Conservation (phyloP, 1,140 invertebrate genomes). For the Gonatopus flavifemur region DNA sequence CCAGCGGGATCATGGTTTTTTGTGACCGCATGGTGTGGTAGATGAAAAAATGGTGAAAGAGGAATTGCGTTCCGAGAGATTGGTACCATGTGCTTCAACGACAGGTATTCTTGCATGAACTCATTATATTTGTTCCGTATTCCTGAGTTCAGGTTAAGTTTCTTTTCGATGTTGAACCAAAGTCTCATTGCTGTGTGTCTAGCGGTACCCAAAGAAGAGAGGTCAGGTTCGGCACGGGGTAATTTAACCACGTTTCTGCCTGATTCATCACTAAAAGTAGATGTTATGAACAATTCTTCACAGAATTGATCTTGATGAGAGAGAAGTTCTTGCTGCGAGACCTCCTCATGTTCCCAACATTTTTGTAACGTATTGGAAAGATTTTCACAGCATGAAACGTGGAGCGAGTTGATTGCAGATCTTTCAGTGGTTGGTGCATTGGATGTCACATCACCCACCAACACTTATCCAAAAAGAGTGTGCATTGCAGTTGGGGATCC, state of each 20-base stretch:
- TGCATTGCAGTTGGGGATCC: too few species aligned
- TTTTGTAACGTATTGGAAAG: neutral
- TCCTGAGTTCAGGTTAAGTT: constrained; percentile 8
- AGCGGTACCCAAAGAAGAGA: neutral
- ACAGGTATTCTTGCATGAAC: constrained; percentile 36
- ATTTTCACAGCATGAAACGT: too few species aligned
- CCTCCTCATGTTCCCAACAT: constrained; percentile 4
- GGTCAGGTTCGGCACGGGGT: neutral
- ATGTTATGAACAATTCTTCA: neutral
- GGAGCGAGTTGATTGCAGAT: too few species aligned
- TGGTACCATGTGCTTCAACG: constrained; percentile 27
- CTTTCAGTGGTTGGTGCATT: too few species aligned
- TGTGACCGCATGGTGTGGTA: neutral
- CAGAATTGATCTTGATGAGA: neutral
- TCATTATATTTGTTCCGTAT: constrained; percentile 15
- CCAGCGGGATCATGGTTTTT: neutral
- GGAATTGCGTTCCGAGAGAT: constrained; percentile 15
- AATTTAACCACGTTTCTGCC: neutral
- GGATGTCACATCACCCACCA: too few species aligned
- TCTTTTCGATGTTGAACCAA: constrained; percentile 5
- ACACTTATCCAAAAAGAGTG: too few species aligned
- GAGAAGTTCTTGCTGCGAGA: neutral
- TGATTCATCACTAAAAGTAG: neutral
- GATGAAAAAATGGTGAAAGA: neutral
- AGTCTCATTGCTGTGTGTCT: too few species aligned